These are phyloP conservation scores for Trichacis sp. DNA, from an alignment of 2,888 invertebrate genomes.

Conservation along the genomic window DNA sequence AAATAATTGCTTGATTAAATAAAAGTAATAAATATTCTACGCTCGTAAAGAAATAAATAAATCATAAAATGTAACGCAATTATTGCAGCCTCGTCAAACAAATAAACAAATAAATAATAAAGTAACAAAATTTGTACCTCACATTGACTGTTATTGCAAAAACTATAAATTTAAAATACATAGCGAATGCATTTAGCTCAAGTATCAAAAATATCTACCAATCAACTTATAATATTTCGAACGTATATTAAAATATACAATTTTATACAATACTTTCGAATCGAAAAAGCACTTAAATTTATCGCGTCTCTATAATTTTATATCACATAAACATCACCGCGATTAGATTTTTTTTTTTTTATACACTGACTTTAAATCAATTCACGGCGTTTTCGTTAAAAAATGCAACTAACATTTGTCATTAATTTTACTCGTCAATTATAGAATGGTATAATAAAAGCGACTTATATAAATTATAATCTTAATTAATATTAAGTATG, in stretches of 20 bases:
- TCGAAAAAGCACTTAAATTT: neutral
- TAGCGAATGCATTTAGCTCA: neutral
- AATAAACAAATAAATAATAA: slow-evolving; percentile 3
- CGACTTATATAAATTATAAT: no score
- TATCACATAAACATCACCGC: neutral
- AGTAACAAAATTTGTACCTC: neutral
- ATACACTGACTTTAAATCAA: neutral
- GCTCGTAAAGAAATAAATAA: neutral
- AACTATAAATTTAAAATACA: slow-evolving; percentile 5
- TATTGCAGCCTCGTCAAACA: neutral
- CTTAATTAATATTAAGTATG: neutral
- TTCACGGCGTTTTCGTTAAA: neutral
- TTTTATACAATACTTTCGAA: neutral
- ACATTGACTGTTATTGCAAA: slow-evolving; percentile 2
- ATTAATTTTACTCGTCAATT: no score
- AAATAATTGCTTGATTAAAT: neutral
- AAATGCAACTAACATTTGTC: neutral
- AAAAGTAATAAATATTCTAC: neutral
- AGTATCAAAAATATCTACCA: neutral
- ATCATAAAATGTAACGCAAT: neutral
- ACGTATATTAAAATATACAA: neutral
- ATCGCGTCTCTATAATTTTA: neutral
- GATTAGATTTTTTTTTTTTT: neutral
- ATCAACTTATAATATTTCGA: neutral
- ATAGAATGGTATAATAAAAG: no score